Evolutionary conservation across 2,797 vertebrate genomes (phyloP), one percentile per base, ranked within the genome.

Genomic region (Sphaeramia orbicularis): DNA sequence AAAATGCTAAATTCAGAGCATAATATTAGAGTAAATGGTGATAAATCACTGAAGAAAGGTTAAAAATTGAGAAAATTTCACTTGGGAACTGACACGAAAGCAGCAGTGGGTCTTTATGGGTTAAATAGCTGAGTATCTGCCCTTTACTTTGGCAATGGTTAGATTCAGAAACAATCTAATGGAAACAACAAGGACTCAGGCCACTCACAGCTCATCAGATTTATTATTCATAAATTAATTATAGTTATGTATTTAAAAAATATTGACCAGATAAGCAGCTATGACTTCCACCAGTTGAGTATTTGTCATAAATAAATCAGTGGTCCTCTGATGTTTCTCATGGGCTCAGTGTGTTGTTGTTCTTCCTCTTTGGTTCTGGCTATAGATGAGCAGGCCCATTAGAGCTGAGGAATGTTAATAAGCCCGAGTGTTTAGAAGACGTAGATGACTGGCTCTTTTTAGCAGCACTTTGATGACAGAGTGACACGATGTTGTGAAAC

Each of bases 321-420:
- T 2, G 21, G 21, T 13, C 11, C 45, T 35, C 50, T 60, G 44
- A 44, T 14, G 44, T 76, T 78, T 68, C 71, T 74, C 54, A 51
- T 57, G 21, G 62, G 59, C 48, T 21, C 64, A 27, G 63, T 16
- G 15, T 48, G 74, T 72, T 75, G 70, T 55, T 57, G 45, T 63
- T 81, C 52, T 74, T 84, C 21, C 30, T 12, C 69, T 54, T 53
- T 30, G 47, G 14, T 45, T 76, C 56, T 55, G n/a, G 4, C 42
- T 76, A 70, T 44, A 71, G 68, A 80, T 73, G 73, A 58, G 73
- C 86, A 82, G 64, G 78, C 74, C 83, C 86, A 92, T 93, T 93
- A 86, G 67, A 76, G 59, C 4, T 6, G 49, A 91, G 90, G 94
- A 94, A 94, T 94, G 91, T 90, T 93, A 93, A 94, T 92, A 77